Percentiles rank a stretch among this genome's conserved stretches.
These are phyloP conservation scores for Callionymus lyra DNA, from an alignment of 2,113 vertebrate genomes.

Conservation along the genomic window DNA sequence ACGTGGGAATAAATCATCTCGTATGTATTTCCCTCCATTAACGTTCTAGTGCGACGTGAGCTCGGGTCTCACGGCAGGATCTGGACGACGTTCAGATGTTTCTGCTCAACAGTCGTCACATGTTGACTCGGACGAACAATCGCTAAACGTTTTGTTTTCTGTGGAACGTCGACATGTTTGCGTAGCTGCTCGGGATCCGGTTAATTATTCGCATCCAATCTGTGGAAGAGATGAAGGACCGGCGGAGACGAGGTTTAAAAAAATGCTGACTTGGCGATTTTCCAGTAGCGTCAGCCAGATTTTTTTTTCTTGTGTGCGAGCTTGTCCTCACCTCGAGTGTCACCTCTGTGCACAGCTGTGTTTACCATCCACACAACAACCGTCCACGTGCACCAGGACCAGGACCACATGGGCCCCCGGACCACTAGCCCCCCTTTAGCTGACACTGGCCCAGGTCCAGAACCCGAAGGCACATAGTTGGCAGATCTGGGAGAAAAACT, in stretches of 20 bases:
- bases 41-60: no score
- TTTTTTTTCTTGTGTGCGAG: background rate
- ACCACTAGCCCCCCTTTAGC: no score
- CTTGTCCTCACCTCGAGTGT: background rate
- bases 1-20: constrained; percentile 7
- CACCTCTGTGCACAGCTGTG: background rate
- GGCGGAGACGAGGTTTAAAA: background rate
- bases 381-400: no score
- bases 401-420: no score
- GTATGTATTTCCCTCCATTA: no score
- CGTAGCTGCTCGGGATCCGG: constrained; percentile 35
- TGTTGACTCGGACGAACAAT: constrained; percentile 46
- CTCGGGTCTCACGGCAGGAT: no score
- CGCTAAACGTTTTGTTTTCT: constrained; percentile 44
- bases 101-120: no score
- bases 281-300: background rate
- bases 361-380: no score
- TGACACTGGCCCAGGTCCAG: no score
- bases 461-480: no score
- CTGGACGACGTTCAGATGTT: no score
- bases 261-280: background rate
- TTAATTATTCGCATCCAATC: background rate
- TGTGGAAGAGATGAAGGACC: background rate
- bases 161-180: constrained; percentile 49
- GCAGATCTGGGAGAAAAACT: no score